Conservation (phyloP, 2,888 invertebrate species). For the Plagodis pulveraria region DNA sequence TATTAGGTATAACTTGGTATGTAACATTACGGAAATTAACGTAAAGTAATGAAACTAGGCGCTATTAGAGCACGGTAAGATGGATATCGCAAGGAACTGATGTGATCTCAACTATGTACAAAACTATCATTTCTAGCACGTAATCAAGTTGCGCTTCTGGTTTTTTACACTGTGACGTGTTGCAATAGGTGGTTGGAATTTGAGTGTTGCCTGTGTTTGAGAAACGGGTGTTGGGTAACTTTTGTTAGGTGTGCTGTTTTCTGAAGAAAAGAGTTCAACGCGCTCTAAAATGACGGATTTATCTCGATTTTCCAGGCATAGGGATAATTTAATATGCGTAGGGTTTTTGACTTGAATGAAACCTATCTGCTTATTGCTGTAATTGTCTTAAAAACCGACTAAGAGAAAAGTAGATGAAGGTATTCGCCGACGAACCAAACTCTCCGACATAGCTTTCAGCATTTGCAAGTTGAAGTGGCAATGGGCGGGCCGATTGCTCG, state of each 20-base stretch:
- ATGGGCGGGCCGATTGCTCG: no score
- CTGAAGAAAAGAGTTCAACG: neutral
- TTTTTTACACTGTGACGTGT: constrained; percentile 30
- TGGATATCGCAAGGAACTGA: constrained; percentile 50
- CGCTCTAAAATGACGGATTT: neutral
- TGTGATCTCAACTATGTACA: constrained; percentile 31
- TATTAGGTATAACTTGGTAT: neutral
- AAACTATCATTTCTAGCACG: constrained; percentile 26
- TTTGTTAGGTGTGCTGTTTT: neutral
- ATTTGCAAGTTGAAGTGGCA: no score
- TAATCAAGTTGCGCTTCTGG: constrained; percentile 41
- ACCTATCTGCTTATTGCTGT: no score
- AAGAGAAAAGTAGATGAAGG: no score
- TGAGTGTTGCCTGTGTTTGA: constrained; percentile 8
- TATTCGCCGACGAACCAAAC: no score
- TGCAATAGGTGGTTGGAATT: constrained; percentile 13
- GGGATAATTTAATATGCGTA: no score
- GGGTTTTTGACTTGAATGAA: no score
- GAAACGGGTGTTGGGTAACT: neutral
- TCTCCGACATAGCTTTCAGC: no score
- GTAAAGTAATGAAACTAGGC: constrained; percentile 27
- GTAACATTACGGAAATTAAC: constrained; percentile 30
- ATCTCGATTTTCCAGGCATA: no score
- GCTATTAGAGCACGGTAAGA: constrained; percentile 35
- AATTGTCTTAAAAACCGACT: no score